Base-by-base conservation (phyloP, 2,888 invertebrate species). In the Cheiracanthium punctorium region DNA sequence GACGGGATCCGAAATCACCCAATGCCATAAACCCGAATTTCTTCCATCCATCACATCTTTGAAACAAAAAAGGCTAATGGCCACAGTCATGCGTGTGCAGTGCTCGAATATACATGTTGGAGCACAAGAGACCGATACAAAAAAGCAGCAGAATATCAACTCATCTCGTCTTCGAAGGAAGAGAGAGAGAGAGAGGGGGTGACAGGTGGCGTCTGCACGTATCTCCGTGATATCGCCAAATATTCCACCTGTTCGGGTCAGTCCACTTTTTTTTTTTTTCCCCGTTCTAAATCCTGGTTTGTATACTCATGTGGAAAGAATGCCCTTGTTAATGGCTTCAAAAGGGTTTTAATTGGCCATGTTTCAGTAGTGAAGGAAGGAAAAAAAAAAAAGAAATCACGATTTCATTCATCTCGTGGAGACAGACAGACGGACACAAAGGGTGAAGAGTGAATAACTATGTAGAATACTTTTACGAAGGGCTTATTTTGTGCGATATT, bases 201-300 rank as follows among this genome's bases (percentile, higher is more conserved):
- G 12, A 71, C 82, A 84, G 77, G 77, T 84, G 82, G 33, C 52
- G 72, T 77, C 77, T 77, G 77, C 82, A 84, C 82, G 77, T 20
- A 33, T 12, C 5, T 7, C 72, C 82, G 82, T 84, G 82, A 84
- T 65, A 65, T 77, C 77, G 43, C 12, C 76, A 10, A 65, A 33
- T 32, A 10, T 67, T 37, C 71, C 77, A 77, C 82, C 73, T 77
- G 82, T 69, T 20, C 32, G 48, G 43, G 70, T 71, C 65, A 73
- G 65, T 73, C 43, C 32, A 52, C 30, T 48, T 48, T 2, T 37
- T 2, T 17, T 7, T 2, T 17, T 48, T 48, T 17, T 17, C 48
- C 8, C 48, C n/a, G n/a, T n/a, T n/a, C n/a, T n/a, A n/a, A n/a
- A n/a, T n/a, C n/a, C n/a, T n/a, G n/a, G n/a, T n/a, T n/a, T n/a